Conservation (phyloP, 2,888 invertebrate species). For the Acleris emargana region DNA sequence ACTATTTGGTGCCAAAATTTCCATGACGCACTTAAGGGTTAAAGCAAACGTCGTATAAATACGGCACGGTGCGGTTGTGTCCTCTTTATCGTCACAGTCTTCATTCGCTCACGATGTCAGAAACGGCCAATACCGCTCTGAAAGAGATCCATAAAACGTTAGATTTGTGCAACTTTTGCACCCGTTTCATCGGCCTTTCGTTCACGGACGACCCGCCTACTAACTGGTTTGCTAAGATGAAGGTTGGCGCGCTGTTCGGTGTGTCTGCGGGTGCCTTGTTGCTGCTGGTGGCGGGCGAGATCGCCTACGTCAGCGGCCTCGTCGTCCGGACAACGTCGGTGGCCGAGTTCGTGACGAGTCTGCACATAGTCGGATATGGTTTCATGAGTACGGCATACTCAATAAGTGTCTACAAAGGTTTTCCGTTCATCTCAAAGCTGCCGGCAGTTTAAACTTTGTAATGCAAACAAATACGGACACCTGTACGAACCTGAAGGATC, state of each 20-base stretch:
- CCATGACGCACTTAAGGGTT: constrained; percentile 21
- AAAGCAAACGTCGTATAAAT: constrained; percentile 1
- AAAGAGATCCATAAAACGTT: constrained; percentile 58
- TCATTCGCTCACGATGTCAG: constrained; percentile 9
- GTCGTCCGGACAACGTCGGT: constrained; percentile 53
- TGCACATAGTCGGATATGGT: constrained; percentile 69
- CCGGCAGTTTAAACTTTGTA: no score
- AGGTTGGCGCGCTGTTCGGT: constrained; percentile 43
- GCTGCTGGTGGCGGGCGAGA: constrained; percentile 55
- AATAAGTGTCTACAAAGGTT: constrained; percentile 3
- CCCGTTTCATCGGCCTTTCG: constrained; percentile 57
- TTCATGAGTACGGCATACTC: constrained; percentile 59
- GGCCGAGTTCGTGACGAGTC: constrained; percentile 59
- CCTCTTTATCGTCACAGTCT: not conserved
- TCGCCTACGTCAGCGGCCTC: constrained; percentile 54
- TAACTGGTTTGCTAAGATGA: constrained; percentile 44
- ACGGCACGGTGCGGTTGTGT: not conserved
- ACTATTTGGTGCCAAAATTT: no score
- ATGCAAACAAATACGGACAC: no score
- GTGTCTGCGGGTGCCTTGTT: constrained; percentile 50
- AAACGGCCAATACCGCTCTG: constrained; percentile 39
- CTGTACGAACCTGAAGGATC: no score
- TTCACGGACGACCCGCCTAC: constrained; percentile 54
- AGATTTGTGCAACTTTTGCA: constrained; percentile 57
- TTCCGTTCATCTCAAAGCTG: constrained; percentile 4